These are phyloP conservation scores for Actinopyga echinites DNA, from an alignment of 53 echinoderm and acorn worm genomes.

Conservation along the genomic window DNA sequence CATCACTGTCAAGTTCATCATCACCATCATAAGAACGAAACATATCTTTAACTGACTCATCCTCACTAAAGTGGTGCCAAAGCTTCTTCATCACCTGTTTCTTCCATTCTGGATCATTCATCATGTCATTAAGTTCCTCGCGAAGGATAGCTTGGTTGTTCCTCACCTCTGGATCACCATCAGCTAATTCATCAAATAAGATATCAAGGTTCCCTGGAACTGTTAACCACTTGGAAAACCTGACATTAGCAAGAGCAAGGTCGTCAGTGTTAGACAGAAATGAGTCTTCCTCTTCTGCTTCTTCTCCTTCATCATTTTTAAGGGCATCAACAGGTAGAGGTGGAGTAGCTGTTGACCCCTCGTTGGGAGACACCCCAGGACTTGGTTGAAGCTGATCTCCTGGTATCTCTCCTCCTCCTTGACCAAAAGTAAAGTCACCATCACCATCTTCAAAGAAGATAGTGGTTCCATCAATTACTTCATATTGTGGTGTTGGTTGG, in stretches of 20 bases:
- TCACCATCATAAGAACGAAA: not conserved
- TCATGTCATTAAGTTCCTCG: not conserved
- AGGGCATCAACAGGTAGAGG: not conserved
- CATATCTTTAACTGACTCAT: not conserved
- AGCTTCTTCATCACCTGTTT: not conserved
- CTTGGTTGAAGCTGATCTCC: constrained; percentile 22
- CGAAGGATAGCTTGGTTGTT: not conserved
- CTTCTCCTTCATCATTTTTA: not conserved
- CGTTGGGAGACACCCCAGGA: not conserved
- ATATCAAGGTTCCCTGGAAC: not conserved
- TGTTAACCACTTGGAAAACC: constrained; percentile 4
- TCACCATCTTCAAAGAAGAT: constrained; percentile 49
- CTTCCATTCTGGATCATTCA: constrained; percentile 25
- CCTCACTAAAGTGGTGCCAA: constrained; percentile 17
- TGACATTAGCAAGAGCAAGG: constrained; percentile 2
- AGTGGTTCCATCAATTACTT: constrained; percentile 67
- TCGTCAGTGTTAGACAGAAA: constrained; percentile 13
- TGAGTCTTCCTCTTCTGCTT: not conserved
- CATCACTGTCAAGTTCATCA: not conserved
- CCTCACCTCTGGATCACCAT: not conserved
- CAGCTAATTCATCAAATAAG: constrained; percentile 1
- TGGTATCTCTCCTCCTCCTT: not conserved
- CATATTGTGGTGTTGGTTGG: constrained; percentile 54
- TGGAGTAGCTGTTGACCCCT: not conserved
- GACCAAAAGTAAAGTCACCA: constrained; percentile 31